Conservation (phyloP, 2,888 invertebrate genomes). For the Dysmachus trigonus region DNA sequence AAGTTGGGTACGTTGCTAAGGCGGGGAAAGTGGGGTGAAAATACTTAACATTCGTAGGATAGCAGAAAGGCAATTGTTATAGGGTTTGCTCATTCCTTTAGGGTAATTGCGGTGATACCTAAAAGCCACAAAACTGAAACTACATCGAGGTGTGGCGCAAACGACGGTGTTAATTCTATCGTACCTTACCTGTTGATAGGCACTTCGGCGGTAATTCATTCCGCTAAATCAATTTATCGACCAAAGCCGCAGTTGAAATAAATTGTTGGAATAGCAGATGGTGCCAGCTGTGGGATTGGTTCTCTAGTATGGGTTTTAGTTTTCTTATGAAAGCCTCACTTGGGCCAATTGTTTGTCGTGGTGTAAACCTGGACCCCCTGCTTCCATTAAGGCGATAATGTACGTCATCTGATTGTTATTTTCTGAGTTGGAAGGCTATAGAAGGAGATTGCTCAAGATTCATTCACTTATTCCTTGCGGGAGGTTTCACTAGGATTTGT, state of each 20-base stretch:
- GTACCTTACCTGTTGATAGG: background rate
- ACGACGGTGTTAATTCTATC: background rate
- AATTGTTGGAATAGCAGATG: background rate
- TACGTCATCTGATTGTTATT: slow-evolving; percentile 1
- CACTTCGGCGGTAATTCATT: background rate
- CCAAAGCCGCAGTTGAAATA: background rate
- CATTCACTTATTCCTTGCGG: background rate
- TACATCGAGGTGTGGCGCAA: background rate
- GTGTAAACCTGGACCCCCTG: background rate
- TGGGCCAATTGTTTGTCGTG: background rate
- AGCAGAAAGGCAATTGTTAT: background rate
- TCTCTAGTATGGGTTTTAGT: background rate
- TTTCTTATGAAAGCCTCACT: background rate
- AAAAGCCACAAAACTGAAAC: background rate
- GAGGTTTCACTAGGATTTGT: background rate
- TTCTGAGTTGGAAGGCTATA: background rate
- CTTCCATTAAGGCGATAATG: background rate
- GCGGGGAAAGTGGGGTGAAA: background rate
- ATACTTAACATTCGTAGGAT: background rate
- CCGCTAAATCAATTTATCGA: background rate
- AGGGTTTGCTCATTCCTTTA: background rate
- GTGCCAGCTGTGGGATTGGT: background rate
- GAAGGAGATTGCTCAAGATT: background rate
- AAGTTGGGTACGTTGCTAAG: background rate
- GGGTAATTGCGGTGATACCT: background rate